Evolutionary conservation across 2,113 vertebrate species (phyloP), one percentile per base, ranked within the genome.

Genomic region (Alces alces): DNA sequence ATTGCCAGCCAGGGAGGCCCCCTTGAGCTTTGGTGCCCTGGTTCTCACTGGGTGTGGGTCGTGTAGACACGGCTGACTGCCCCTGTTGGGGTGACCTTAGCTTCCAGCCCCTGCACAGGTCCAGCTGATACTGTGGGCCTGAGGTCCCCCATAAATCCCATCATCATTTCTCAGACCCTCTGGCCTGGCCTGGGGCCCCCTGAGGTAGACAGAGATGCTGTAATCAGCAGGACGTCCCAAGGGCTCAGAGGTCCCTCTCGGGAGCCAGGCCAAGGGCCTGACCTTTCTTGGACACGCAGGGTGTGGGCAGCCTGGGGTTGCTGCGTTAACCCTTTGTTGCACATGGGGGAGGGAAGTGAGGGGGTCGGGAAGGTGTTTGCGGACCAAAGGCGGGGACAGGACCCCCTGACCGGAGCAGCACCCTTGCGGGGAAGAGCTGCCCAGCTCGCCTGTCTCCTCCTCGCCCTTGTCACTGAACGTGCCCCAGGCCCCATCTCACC

Each of bases 321-420:
- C 58, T 0, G 60, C 3, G 58, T 61, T 43, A n/a, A 73, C 89
- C 89, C 66, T 60, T 50, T 45, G 8, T 19, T 55, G 54, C 39
- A n/a, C 13, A 2, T 14, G 33, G 23, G 11, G 4, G 15, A 10
- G 30, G 80, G 5, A 39, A 2, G 6, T 3, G 45, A 30, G 47
- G 33, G 33, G 23, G 3, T 27, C 4, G 0, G 30, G 54, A 30
- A 9, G 25, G n/a, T 28, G 21, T 25, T 43, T 45, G 80, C 16
- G 12, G 86, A 28, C 43, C 17, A 60, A 9, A 12, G 5, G 19
- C 36, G 0, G 3, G 43, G 7, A 5, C 33, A 0, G 36, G 16
- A 28, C 7, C 33, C 7, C 39, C 43, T 0, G 21, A 6, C 2
- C 1, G 5, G 39, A 28, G 15, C 4, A 1, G n/a, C 12, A 1